phyloP scores from a whole-genome alignment of 2,888 invertebrate genomes.

The Poecilobothrus nobilitatus region DNA sequence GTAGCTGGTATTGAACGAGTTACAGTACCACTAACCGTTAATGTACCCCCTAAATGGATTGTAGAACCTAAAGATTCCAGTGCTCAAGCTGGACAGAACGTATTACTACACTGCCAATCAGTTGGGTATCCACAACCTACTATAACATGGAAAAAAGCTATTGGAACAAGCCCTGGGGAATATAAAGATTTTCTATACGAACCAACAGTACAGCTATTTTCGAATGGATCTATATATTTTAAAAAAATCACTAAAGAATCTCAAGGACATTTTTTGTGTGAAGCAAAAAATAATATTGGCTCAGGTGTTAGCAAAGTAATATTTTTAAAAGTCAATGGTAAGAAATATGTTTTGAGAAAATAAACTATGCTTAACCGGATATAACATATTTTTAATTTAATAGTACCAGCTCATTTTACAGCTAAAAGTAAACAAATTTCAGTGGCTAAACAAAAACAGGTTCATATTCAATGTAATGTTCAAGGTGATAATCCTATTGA shows the following conservation, averaged over 20 bases:
- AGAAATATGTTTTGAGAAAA: constrained; percentile 41
- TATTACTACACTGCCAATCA: constrained; percentile 79
- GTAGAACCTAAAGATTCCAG: constrained; percentile 76
- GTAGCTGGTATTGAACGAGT: constrained; percentile 71
- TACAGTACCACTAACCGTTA: constrained; percentile 71
- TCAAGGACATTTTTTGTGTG: constrained; percentile 86
- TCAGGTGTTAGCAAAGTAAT: constrained; percentile 87
- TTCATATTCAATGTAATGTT: constrained; percentile 76
- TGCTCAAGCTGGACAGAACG: constrained; percentile 73
- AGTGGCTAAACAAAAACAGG: constrained; percentile 73
- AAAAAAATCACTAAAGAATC: constrained; percentile 75
- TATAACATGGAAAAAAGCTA: constrained; percentile 83
- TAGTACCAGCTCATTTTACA: constrained; percentile 73
- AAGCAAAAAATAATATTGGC: constrained; percentile 87
- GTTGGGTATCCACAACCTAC: constrained; percentile 84
- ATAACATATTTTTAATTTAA: neutral
- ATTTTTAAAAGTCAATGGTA: constrained; percentile 81
- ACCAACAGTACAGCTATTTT: constrained; percentile 64
- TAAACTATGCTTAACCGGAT: too few relatives aligned
- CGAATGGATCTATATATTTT: constrained; percentile 77
- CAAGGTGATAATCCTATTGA: constrained; percentile 81
- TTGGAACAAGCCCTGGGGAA: constrained; percentile 69
- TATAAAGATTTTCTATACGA: constrained; percentile 77
- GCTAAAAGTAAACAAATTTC: constrained; percentile 75
- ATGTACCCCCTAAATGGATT: constrained; percentile 85